A percentile compares a stretch with the other conserved stretches of the same genome.
phyloP scores from a whole-genome alignment of 1,140 invertebrate species.

The Solenopsis fugax region DNA sequence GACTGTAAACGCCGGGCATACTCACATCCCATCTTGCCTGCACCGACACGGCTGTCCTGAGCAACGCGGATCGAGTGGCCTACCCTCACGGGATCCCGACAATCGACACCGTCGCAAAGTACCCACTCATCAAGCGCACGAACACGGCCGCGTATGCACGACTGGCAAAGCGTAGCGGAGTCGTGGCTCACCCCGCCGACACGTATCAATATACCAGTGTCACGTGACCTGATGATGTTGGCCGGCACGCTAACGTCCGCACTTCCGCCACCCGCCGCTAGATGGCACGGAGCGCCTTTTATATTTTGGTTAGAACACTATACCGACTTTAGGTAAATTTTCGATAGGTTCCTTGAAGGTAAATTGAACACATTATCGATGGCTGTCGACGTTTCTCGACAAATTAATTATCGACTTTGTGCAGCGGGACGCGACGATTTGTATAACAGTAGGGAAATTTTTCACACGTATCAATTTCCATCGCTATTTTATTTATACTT shows the following conservation, averaged over 20 bases:
- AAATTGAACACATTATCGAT: background rate
- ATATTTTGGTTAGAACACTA: rapidly evolving
- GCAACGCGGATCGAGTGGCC: conserved; percentile 14
- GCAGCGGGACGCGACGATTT: background rate
- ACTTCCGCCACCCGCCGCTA: background rate
- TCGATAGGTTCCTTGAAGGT: background rate
- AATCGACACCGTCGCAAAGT: conserved; percentile 56
- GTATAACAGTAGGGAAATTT: background rate
- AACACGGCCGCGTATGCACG: conserved; percentile 71
- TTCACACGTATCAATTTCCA: background rate
- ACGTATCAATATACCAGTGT: conserved; percentile 85
- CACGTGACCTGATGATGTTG: conserved; percentile 86
- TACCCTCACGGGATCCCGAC: conserved; percentile 34
- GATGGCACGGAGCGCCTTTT: conserved; percentile 34
- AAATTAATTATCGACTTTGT: background rate
- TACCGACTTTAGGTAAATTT: background rate
- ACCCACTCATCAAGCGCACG: conserved; percentile 45
- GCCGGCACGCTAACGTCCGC: conserved; percentile 72
- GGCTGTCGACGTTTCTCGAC: background rate
- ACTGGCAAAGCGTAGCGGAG: conserved; percentile 79
- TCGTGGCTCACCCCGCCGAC: conserved; percentile 83
- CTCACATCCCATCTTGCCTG: conserved; percentile 74
- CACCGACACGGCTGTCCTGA: conserved; percentile 34
- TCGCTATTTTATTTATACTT: no score
- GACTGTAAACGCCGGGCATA: conserved; percentile 27